Conservation (phyloP, 2,888 invertebrate genomes). For the Octodonta nipae region DNA sequence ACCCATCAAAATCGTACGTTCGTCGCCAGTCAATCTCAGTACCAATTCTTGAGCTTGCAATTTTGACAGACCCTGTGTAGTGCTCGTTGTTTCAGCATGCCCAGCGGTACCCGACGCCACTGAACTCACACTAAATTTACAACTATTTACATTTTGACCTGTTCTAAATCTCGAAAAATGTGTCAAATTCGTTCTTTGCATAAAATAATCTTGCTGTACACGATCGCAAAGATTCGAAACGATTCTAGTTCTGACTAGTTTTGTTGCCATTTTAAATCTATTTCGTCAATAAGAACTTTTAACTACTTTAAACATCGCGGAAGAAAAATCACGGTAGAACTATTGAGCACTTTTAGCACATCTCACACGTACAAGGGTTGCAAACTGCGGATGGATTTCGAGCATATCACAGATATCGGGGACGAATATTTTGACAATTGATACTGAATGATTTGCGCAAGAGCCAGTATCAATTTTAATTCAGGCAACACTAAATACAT, state of each 20-base stretch:
- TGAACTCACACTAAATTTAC: constrained; percentile 22
- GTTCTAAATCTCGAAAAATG: constrained; percentile 11
- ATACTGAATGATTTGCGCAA: too few relatives aligned
- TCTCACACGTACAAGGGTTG: too few relatives aligned
- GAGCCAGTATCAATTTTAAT: too few relatives aligned
- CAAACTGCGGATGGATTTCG: too few relatives aligned
- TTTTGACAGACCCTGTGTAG: constrained; percentile 40
- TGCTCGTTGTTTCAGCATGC: constrained; percentile 33
- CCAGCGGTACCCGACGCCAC: constrained; percentile 28
- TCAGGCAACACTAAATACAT: too few relatives aligned
- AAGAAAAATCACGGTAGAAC: too few relatives aligned
- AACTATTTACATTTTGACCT: too few relatives aligned
- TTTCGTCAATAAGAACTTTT: neutral
- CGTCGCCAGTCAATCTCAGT: constrained; percentile 56
- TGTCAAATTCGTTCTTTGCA: constrained; percentile 14
- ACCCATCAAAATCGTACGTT: constrained; percentile 51
- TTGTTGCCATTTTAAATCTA: constrained; percentile 15
- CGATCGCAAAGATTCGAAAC: constrained; percentile 10
- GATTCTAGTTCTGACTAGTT: constrained; percentile 13
- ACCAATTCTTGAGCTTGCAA: constrained; percentile 62
- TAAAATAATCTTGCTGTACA: constrained; percentile 5
- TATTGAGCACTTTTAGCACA: too few relatives aligned
- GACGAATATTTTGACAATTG: too few relatives aligned
- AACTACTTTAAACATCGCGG: too few relatives aligned
- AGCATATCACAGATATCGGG: too few relatives aligned